Evolutionary conservation across 2,797 vertebrate species (phyloP), one percentile per base, ranked within the genome.

Genomic region (Taeniopygia guttata): DNA sequence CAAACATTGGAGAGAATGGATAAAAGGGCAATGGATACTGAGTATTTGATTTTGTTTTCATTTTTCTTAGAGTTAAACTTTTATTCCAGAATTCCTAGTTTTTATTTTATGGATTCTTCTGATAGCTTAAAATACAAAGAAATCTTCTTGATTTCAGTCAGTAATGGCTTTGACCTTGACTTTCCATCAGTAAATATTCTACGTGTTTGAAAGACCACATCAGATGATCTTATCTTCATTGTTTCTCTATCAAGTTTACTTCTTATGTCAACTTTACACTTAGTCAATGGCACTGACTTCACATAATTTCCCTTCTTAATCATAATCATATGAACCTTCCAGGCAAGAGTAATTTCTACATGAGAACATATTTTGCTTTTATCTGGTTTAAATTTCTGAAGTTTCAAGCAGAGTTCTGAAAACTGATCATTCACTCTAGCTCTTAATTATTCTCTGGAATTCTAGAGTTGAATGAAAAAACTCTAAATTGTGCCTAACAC

Each of bases 1-100:
- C 7, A 83, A 1, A 48, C 3, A 23, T 1, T 21, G 13, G 3
- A 13, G 8, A 4, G 1, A 51, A 34, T 29, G 7, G 11, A 38
- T 15, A 36, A 19, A 82, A 74, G 4, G 2, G 3, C 4, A 70
- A 27, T 2, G 34, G 38, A 58, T 29, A 40, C 16, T 13, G 7
- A 58, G 4, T 11, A 49, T 58, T 76, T 77, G 10, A 1, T 6
- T 45, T 64, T 58, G 4, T 38, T 72, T 49, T 38, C 23, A 32
- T 29, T 55, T 69, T 36, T 62, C 20, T 48, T 51, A 45, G 7
- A 43, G 12, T 66, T 84, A 76, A 43, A 4, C 0, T 87, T 58
- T 43, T 60, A 48, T 42, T 66, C 4, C 11, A 10, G 4, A 46
- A 20, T 70, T 74, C 4, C 7, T 1, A 8, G 55, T 30, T 25